Base-by-base conservation (phyloP, 2,888 invertebrate species). In the Eupithecia insigniata region DNA sequence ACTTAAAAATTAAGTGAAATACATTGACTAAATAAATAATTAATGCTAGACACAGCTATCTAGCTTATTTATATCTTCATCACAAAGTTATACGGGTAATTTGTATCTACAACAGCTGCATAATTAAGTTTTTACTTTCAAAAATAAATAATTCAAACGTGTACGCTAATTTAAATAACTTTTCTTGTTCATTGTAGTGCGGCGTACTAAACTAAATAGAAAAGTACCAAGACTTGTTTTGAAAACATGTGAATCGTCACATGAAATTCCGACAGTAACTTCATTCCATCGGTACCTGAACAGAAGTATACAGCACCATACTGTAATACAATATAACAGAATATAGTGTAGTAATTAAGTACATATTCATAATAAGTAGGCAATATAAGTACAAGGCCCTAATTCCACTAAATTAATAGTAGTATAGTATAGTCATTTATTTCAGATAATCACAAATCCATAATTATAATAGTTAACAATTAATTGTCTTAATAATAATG, bases 101-200 rank as follows among this genome's bases (percentile, higher is more conserved):
- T 60, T 60, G 30, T 60, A 60, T 30, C 60, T 30, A 30, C 60
- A 36, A 43, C 26, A 28, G 34, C 69, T 71, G 66, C 61, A 68
- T 68, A 66, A 69, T 71, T 26, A 39, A 30, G 22, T 51, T 46
- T 69, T 69, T 43, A 66, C 71, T 71, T 69, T 74, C 69, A 55
- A 64, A 73, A 43, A 69, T 74, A 71, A 74, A 74, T 71, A 71
- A 74, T 74, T 46, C 62, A 74, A 64, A 43, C 66, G 12, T 22
- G n/a, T 26, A 30, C 70, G 43, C 55, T 55, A 26, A 74, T 71
- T 74, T 71, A 66, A 74, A 74, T 74, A 55, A 51, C 68, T 71
- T 65, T 61, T 66, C 66, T 67, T 62, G 32, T 18, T 14, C 22
- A 69, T 39, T 32, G 51, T 69, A 55, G n/a, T n/a, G n/a, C 55